phyloP scores from a whole-genome alignment of 1,140 invertebrate genomes.

The Drosophila tropicalis region DNA sequence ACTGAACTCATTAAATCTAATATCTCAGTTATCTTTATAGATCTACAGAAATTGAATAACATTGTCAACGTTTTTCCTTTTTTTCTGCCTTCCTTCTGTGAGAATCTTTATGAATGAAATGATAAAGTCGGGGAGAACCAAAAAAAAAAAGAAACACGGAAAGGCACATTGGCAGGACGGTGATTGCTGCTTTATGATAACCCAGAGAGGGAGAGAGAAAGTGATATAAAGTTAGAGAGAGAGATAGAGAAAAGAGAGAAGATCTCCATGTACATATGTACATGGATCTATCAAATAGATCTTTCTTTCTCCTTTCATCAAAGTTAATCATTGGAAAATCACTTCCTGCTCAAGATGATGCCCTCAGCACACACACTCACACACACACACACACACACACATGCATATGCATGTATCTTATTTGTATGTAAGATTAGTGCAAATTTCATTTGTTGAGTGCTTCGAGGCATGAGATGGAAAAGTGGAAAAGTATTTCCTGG shows the following conservation, averaged over 20 bases:
- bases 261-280: slow-evolving; percentile 28
- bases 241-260: slow-evolving; percentile 3
- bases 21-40: slow-evolving; percentile 76
- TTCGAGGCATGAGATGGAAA: slow-evolving; percentile 38
- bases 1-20: slow-evolving; percentile 69
- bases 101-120: slow-evolving; percentile 66
- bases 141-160: background rate
- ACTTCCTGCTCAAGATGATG: slow-evolving; percentile 69
- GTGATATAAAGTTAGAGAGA: slow-evolving; percentile 1
- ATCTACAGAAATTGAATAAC: slow-evolving; percentile 70
- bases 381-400: background rate
- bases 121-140: background rate
- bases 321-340: slow-evolving; percentile 81
- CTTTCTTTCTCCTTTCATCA: slow-evolving; percentile 55
- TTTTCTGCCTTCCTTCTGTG: background rate
- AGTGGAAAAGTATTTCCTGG: slow-evolving; percentile 28
- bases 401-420: slow-evolving; percentile 19
- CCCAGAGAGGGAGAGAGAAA: slow-evolving; percentile 6
- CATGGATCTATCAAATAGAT: slow-evolving; percentile 51
- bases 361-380: slow-evolving; percentile 1
- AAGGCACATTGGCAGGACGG: slow-evolving; percentile 37
- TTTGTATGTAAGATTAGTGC: slow-evolving; percentile 61
- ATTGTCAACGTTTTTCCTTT: slow-evolving; percentile 80
- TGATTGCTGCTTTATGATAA: slow-evolving; percentile 71
- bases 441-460: slow-evolving; percentile 68